Conservation (phyloP, 1,140 invertebrate species). For the Cecropterus lyciades region DNA sequence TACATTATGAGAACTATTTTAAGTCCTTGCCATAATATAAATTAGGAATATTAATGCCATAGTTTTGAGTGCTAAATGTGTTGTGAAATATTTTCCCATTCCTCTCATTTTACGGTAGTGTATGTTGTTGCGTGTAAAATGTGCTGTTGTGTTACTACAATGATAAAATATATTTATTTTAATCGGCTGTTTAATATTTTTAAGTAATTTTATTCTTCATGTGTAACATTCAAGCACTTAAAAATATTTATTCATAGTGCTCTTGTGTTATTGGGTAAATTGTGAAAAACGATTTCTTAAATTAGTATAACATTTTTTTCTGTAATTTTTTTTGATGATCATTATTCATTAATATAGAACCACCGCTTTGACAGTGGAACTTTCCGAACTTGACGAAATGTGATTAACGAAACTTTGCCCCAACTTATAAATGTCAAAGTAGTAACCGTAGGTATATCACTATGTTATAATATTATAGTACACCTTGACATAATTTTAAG, state of each 20-base stretch:
- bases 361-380: not conserved
- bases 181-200: no score
- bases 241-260: no score
- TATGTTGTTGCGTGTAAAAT: slow-evolving; percentile 10
- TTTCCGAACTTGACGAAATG: not conserved
- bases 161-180: no score
- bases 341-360: no score
- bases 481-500: slow-evolving; percentile 22
- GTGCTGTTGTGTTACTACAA: not conserved
- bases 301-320: not conserved
- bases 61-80: slow-evolving; percentile 29
- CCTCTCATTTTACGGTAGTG: slow-evolving; percentile 17
- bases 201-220: no score
- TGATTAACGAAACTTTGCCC: slow-evolving; percentile 13
- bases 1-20: not conserved
- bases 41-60: slow-evolving; percentile 2
- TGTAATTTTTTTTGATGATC: no score
- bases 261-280: not conserved
- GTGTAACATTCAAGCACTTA: no score
- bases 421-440: slow-evolving; percentile 4
- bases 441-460: not conserved
- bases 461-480: slow-evolving; percentile 1
- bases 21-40: slow-evolving; percentile 16
- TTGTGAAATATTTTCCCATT: slow-evolving; percentile 29
- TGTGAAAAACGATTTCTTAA: not conserved